Base-by-base conservation (phyloP, 1,140 invertebrate genomes). In the Epicauta chinensis region DNA sequence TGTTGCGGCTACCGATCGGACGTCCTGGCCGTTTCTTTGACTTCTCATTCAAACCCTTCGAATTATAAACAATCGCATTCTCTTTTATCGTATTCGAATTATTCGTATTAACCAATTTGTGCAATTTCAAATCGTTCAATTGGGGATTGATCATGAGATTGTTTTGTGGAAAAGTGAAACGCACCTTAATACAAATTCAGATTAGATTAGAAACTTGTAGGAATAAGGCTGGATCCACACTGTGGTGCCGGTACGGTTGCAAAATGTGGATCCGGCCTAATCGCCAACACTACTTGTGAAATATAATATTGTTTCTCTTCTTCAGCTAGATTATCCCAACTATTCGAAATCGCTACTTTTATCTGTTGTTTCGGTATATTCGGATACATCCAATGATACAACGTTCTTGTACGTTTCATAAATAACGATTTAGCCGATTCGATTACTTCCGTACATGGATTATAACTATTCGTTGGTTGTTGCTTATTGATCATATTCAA, bases 361-460 rank as follows among this genome's bases (percentile, higher is more conserved):
- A 72, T 56, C 46, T 68, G 62, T 15, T 61, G 58, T 54, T 68
- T 71, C 1, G 69, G 60, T 1, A 63, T 60, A 31, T 60, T 62
- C 6, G 70, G 70, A 48, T 68, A 70, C 56, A 72, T 64, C 70
- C 70, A 72, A 35, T 71, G 67, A 35, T 70, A 72, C 23, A 72
- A 49, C 15, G 69, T 72, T 23, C 70, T 54, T 11, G 70, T 72
- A n/a, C 68, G 51, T 55, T 72, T 72, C 2, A 64, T 70, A 43
- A 72, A 72, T 10, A 71, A 46, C 0, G 67, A 64, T 54, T 68
- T 70, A 6, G 70, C 70, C 6, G 67, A 68, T 39, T 63, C 68
- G 36, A 71, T 42, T 6, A 72, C 63, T 52, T 72, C 69, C 23
- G 4, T 10, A 38, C 12, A 48, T 12, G 9, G 3, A 13, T 10